Percentiles rank a stretch among this genome's conserved stretches.
Conservation (phyloP, 2,113 vertebrate genomes). For the Xiphias gladius region DNA sequence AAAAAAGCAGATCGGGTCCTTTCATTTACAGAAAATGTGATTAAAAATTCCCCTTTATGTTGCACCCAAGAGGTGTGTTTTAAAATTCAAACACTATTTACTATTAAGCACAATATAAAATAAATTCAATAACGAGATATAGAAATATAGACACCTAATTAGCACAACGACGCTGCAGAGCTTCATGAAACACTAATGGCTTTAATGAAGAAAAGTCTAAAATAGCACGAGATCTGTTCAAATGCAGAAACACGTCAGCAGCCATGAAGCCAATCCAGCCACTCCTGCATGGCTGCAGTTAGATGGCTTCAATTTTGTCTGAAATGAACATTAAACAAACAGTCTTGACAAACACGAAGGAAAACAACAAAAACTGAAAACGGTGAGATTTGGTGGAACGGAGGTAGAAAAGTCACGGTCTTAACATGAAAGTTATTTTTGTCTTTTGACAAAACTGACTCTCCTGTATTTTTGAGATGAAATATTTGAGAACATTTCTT, state of each 20-base stretch:
- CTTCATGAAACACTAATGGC: constrained; percentile 76
- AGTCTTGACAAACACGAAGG: neutral
- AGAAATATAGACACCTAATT: constrained; percentile 87
- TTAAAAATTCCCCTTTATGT: constrained; percentile 88
- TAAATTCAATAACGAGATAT: constrained; percentile 84
- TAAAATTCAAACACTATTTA: constrained; percentile 88
- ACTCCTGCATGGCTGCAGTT: neutral
- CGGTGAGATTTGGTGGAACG: neutral
- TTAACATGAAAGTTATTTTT: neutral
- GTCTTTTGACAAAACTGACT: neutral
- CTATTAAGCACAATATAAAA: constrained; percentile 86
- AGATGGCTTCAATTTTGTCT: neutral
- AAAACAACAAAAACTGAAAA: neutral
- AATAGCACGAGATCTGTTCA: constrained; percentile 68
- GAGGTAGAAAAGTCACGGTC: neutral
- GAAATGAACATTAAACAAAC: neutral
- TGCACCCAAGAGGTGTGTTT: constrained; percentile 86
- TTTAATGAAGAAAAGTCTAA: constrained; percentile 81
- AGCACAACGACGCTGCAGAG: constrained; percentile 74
- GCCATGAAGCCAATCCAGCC: neutral
- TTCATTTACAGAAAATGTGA: constrained; percentile 84
- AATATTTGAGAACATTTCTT: neutral
- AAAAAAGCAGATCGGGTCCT: constrained; percentile 73
- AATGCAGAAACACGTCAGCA: constrained; percentile 58
- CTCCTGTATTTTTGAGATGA: neutral